Percentiles rank a stretch among this genome's conserved stretches.
phyloP scores from a whole-genome alignment of 2,113 vertebrate genomes.

The Capricornis sumatraensis region DNA sequence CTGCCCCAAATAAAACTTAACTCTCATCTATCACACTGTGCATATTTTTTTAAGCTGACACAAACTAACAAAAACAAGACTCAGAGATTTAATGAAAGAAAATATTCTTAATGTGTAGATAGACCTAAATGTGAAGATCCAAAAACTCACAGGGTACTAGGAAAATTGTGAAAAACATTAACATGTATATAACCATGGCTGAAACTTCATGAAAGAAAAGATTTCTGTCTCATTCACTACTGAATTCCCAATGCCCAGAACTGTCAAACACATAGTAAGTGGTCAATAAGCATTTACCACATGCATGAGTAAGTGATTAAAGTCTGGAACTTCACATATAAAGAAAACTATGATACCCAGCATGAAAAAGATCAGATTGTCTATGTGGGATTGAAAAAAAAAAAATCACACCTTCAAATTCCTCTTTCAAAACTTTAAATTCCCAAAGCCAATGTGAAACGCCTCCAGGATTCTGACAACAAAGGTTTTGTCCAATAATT shows the following conservation, averaged over 20 bases:
- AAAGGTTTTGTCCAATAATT: neutral
- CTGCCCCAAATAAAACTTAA: neutral
- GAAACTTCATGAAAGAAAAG: neutral
- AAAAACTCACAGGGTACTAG: neutral
- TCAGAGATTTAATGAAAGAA: neutral
- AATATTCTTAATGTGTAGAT: neutral
- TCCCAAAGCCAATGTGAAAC: neutral
- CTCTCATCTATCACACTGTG: neutral
- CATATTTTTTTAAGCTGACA: neutral
- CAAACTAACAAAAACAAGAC: neutral
- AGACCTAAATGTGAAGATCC: neutral
- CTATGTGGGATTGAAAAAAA: neutral
- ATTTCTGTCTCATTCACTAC: neutral
- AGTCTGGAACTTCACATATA: neutral
- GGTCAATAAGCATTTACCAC: neutral
- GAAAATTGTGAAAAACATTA: neutral
- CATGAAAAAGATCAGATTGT: neutral
- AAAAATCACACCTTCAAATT: neutral
- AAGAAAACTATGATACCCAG: neutral
- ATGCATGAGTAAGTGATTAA: neutral
- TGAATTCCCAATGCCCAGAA: neutral
- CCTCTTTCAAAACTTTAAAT: constrained; percentile 13
- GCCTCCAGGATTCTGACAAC: neutral
- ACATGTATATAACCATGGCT: neutral
- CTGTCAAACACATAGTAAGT: neutral